These are phyloP conservation scores for Eleutherodactylus coqui DNA, from an alignment of 2,797 vertebrate genomes.

Conservation along the genomic window DNA sequence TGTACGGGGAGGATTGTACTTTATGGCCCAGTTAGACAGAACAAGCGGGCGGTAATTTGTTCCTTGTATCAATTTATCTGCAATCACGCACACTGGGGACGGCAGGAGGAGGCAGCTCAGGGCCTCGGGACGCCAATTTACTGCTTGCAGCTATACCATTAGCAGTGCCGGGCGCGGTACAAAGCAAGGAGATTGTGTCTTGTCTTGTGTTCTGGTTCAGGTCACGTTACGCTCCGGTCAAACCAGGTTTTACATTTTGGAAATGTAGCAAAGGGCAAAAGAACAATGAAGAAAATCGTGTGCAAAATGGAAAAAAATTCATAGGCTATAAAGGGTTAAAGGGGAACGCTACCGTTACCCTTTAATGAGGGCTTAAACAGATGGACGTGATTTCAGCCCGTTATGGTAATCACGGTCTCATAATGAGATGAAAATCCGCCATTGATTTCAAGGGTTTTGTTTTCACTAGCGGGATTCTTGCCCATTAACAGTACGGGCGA, in stretches of 20 bases:
- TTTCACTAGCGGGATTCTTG: too few species aligned
- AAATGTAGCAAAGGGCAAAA: background rate
- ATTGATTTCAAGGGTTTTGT: too few species aligned
- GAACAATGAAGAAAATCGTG: background rate
- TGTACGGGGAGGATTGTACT: slow-evolving; percentile 50
- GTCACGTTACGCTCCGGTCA: background rate
- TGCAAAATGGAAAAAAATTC: background rate
- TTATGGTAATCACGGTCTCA: too few species aligned
- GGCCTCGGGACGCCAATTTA: slow-evolving; percentile 48
- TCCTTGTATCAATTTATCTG: slow-evolving; percentile 59
- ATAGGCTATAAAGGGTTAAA: background rate
- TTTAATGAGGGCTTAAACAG: too few species aligned
- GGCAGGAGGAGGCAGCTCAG: slow-evolving; percentile 39
- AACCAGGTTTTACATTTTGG: background rate
- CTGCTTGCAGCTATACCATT: background rate
- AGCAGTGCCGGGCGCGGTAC: background rate
- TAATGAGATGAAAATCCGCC: too few species aligned
- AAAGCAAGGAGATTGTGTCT: background rate
- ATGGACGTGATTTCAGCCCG: too few species aligned
- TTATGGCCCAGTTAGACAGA: slow-evolving; percentile 56
- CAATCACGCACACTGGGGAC: background rate
- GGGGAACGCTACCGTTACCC: background rate
- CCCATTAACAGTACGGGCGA: too few species aligned
- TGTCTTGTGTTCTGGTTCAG: background rate
- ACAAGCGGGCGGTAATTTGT: slow-evolving; percentile 50